phyloP scores from a whole-genome alignment of 2,888 invertebrate genomes.

The Drosophila nr. perissopoda region DNA sequence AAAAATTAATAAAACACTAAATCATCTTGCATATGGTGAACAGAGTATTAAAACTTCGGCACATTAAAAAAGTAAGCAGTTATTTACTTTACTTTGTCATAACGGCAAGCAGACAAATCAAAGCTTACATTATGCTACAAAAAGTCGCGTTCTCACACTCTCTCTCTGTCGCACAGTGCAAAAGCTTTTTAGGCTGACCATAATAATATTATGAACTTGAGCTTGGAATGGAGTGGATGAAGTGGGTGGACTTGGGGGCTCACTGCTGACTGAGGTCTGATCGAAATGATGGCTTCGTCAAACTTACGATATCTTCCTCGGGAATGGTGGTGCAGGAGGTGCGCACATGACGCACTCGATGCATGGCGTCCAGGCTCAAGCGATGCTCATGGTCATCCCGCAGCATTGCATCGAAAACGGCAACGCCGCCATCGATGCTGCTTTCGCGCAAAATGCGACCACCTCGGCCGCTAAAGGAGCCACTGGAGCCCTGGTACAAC shows the following conservation, averaged over 20 bases:
- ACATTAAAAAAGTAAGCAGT: neutral
- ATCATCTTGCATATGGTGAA: neutral
- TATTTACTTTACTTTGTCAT: neutral
- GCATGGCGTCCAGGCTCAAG: constrained; percentile 75
- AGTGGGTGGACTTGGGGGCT: neutral
- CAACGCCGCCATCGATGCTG: constrained; percentile 72
- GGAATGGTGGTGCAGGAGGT: constrained; percentile 82
- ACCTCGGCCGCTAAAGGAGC: constrained; percentile 65
- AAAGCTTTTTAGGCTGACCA: constrained; percentile 53
- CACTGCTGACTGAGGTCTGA: neutral
- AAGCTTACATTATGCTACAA: constrained; percentile 34
- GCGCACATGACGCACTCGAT: constrained; percentile 78
- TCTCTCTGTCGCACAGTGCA: constrained; percentile 5
- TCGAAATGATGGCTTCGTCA: neutral
- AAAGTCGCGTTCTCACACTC: neutral
- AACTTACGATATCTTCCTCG: constrained; percentile 82
- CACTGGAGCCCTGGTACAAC: constrained; percentile 11
- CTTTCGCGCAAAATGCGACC: constrained; percentile 69
- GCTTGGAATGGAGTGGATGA: neutral
- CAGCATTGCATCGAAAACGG: constrained; percentile 67
- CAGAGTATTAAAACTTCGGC: constrained; percentile 11
- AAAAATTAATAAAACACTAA: neutral
- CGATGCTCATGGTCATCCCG: constrained; percentile 79
- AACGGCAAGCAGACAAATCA: constrained; percentile 30
- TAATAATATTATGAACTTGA: constrained; percentile 13